These are phyloP conservation scores for Buphagus erythrorhynchus DNA, from an alignment of 2,797 vertebrate species.

Conservation along the genomic window DNA sequence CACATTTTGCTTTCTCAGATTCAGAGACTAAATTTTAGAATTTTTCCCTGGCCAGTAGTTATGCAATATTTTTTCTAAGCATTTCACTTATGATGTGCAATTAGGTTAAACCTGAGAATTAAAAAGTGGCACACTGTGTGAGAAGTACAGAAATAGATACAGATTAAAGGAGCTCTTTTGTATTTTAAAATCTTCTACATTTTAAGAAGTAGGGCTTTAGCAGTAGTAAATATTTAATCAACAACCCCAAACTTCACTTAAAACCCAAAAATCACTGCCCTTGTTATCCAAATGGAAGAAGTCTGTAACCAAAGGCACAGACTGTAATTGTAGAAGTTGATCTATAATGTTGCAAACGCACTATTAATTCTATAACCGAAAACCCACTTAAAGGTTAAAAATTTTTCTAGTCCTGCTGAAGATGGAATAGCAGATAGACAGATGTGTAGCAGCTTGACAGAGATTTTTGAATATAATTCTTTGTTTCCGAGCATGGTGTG, in stretches of 20 bases:
- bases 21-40: neutral
- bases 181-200: neutral
- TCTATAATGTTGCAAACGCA: neutral
- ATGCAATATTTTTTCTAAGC: neutral
- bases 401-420: neutral
- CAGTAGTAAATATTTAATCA: slow-evolving; percentile 25
- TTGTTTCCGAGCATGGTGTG: neutral
- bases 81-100: neutral
- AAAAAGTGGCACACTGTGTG: neutral
- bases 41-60: neutral
- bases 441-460: neutral
- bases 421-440: neutral
- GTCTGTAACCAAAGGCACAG: neutral
- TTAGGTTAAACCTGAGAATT: slow-evolving; percentile 28
- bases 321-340: neutral
- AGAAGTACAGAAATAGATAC: slow-evolving; percentile 13
- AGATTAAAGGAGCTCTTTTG: slow-evolving; percentile 9
- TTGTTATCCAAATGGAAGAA: neutral
- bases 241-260: neutral
- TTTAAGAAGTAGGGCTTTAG: neutral
- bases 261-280: neutral
- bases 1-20: neutral
- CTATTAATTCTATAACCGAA: neutral
- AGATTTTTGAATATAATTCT: neutral
- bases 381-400: neutral